Evolutionary conservation across 2,797 vertebrate species (phyloP), one percentile per base, ranked within the genome.

Genomic region (Myotis findleyi): DNA sequence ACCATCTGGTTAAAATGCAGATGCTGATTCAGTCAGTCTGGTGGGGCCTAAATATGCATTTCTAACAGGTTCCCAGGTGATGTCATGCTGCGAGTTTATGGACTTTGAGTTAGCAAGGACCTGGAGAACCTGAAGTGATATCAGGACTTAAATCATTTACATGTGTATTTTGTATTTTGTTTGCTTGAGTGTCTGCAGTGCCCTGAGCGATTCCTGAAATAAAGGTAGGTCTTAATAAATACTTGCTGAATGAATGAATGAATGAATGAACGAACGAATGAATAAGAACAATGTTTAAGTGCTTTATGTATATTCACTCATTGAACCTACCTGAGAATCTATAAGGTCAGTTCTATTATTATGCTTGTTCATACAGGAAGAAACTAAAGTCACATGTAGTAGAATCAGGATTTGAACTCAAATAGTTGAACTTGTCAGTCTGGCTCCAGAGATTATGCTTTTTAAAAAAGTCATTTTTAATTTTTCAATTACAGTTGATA

Each of bases 201-300:
- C 7, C 51, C 87, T 80, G 66, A 94, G 79, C 20, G 77, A 41
- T 73, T 92, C 55, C 71, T 86, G 33, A 73, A 85, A 62, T 69
- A 89, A 59, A 77, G 91, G 49, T 59, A 38, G 38, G 41, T 68
- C 9, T 73, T 72, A n/a, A 10, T 72, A 76, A 92, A 38, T 89
- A 82, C 57, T 73, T 73, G 44, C 73, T 81, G 62, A 72, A 47
- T 55, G 51, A 57, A 59, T 44, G 55, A 64, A 27, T 69, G 85
- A 71, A 53, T 18, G 53, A 72, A 59, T 44, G 53, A 64, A 27
- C 53, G 72, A 71, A 53, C 12, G n/a, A 72, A 41, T 71, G 59
- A 77, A 36, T 77, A 21, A 72, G 2, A 73, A 80, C 73, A 57
- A 2, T n/a, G 21, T 91, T 57, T 41, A 49, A 71, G 23, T 47